These are phyloP conservation scores for Pandemis cinnamomeana DNA, from an alignment of 2,888 invertebrate species.

Conservation along the genomic window DNA sequence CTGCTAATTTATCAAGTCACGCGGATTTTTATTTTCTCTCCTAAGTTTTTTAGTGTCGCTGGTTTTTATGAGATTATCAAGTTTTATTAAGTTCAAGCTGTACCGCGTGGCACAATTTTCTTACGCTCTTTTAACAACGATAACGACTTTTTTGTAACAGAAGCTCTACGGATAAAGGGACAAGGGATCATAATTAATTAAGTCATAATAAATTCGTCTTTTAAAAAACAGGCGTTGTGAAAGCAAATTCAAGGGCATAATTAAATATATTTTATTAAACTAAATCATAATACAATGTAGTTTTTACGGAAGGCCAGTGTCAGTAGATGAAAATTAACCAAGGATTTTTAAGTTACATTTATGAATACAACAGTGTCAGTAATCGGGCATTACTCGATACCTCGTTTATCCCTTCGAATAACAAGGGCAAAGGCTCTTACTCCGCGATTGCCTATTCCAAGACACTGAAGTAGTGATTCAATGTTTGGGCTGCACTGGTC, in stretches of 20 bases:
- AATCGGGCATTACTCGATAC: constrained; percentile 52
- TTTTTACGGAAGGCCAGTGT: constrained; percentile 69
- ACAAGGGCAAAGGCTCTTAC: constrained; percentile 2
- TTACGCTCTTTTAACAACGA: constrained; percentile 9
- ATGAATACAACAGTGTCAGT: constrained; percentile 30
- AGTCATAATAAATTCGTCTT: constrained; percentile 20
- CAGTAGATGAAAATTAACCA: constrained; percentile 36
- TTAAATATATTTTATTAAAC: constrained; percentile 20
- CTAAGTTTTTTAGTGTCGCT: background rate
- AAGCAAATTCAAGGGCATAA: constrained; percentile 25
- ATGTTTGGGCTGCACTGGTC: background rate
- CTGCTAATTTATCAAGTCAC: background rate
- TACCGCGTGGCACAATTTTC: background rate
- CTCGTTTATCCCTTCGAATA: constrained; percentile 14
- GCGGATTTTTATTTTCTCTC: background rate
- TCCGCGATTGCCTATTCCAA: constrained; percentile 55
- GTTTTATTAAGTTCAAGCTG: background rate
- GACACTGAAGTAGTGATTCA: constrained; percentile 5
- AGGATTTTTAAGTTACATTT: constrained; percentile 32
- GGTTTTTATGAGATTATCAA: background rate
- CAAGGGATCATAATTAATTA: constrained; percentile 33
- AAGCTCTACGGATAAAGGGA: constrained; percentile 19
- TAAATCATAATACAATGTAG: constrained; percentile 43
- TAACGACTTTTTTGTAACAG: constrained; percentile 51
- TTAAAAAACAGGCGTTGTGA: constrained; percentile 20